Conservation (phyloP, 2,113 vertebrate species). For the Chamaea fasciata region DNA sequence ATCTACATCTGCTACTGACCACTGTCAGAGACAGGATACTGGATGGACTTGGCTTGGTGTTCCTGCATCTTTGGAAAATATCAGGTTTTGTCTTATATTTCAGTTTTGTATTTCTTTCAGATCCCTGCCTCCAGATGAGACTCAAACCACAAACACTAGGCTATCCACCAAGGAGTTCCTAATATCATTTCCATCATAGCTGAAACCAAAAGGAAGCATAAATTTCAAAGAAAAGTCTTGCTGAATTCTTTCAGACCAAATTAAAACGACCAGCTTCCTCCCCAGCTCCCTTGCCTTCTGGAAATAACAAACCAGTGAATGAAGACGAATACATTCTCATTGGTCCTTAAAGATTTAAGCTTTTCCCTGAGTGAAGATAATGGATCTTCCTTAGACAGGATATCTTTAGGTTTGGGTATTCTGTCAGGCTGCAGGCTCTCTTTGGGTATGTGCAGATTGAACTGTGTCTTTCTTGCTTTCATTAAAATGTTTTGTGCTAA, state of each 20-base stretch:
- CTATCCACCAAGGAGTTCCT: constrained; percentile 40
- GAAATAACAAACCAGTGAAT: neutral
- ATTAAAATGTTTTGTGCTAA: neutral
- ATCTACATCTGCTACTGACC: neutral
- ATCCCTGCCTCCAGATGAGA: neutral
- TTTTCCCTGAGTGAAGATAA: constrained; percentile 13
- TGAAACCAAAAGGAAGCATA: constrained; percentile 9
- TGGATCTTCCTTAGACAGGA: neutral
- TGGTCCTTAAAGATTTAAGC: neutral
- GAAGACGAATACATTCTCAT: neutral
- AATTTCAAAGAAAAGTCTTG: neutral
- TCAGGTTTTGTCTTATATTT: neutral
- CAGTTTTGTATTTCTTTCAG: neutral
- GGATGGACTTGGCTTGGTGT: neutral
- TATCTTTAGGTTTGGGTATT: neutral
- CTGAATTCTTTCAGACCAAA: constrained; percentile 26
- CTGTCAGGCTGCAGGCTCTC: neutral
- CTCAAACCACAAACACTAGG: neutral
- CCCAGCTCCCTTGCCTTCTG: constrained; percentile 14
- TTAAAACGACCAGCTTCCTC: constrained; percentile 34
- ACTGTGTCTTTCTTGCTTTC: neutral
- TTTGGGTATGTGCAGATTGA: neutral
- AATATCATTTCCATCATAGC: constrained; percentile 23
- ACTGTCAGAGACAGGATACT: neutral
- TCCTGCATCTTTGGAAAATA: neutral